Evolutionary conservation across 2,797 vertebrate genomes (phyloP), one percentile per base, ranked within the genome.

Genomic region (Danio albolineatus): DNA sequence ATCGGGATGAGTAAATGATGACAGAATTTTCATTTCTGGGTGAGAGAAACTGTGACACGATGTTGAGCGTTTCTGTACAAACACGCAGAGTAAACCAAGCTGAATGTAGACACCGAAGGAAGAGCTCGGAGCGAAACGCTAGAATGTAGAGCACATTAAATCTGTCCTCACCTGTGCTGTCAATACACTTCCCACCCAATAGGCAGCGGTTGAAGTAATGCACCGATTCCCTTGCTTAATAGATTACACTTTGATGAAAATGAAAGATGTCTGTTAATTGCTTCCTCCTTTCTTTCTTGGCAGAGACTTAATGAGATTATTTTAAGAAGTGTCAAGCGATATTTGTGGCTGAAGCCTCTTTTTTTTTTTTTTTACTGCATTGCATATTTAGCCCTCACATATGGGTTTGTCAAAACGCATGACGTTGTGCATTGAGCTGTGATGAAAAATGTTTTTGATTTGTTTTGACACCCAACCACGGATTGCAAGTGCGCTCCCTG

Each of bases 391-490:
- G 28, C 21, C 53, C 21, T 17, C 62, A 14, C 66, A 61, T 62
- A 67, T 56, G 28, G 13, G 38, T 48, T 43, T 66, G 62, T 78
- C 79, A 19, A 21, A 78, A 62, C 4, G n/a, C 39, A 28, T 66
- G 61, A 73, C 14, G 16, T n/a, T 16, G 49, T n/a, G 51, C 49
- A 59, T 39, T 48, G 54, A n/a, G 46, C 57, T 62, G n/a, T 28
- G 48, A 83, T 79, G 49, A 76, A 76, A 57, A 17, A 56, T 73
- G 66, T 5, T 54, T 49, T 59, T 76, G 21, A 19, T 84, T 75
- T 61, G 28, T 76, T 73, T 21, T 53, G 73, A 73, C 48, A 19
- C 54, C 62, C 54, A 21, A 38, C 56, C 17, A 44, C 61, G 46
- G n/a, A 70, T 78, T 38, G 54, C 17, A 21, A 36, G 65, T 21